phyloP scores from a whole-genome alignment of 2,113 vertebrate species.

The Cathartes aura region DNA sequence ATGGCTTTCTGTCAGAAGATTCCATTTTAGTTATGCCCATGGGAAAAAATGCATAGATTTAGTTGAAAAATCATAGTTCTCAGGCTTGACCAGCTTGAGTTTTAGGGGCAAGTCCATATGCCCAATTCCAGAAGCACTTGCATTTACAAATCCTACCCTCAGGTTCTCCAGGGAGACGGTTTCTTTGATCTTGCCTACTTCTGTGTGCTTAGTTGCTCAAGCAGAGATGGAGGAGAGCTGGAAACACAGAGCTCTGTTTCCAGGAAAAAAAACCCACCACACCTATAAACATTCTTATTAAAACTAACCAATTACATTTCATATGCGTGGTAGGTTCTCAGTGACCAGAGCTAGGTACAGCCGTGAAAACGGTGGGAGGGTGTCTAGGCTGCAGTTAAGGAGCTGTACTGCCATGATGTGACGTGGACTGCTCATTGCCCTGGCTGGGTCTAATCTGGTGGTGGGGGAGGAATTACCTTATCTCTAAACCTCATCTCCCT shows the following conservation, averaged over 20 bases:
- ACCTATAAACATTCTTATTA: background rate
- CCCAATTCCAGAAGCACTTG: background rate
- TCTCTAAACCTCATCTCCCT: slow-evolving; percentile 5
- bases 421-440: background rate
- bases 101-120: background rate
- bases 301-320: background rate
- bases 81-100: background rate
- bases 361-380: background rate
- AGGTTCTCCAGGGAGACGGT: background rate
- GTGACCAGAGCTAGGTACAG: background rate
- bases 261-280: background rate
- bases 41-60: background rate
- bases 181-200: slow-evolving; percentile 13
- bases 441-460: background rate
- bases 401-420: background rate
- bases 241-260: background rate
- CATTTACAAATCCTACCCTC: background rate
- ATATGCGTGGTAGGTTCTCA: background rate
- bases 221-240: background rate
- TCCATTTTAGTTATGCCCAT: background rate
- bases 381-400: background rate
- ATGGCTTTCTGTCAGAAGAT: slow-evolving; percentile 11
- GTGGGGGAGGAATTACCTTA: background rate
- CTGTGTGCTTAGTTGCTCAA: background rate
- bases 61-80: background rate